Base-by-base conservation (phyloP, 2,888 invertebrate genomes). In the Parascotia fuliginaria region DNA sequence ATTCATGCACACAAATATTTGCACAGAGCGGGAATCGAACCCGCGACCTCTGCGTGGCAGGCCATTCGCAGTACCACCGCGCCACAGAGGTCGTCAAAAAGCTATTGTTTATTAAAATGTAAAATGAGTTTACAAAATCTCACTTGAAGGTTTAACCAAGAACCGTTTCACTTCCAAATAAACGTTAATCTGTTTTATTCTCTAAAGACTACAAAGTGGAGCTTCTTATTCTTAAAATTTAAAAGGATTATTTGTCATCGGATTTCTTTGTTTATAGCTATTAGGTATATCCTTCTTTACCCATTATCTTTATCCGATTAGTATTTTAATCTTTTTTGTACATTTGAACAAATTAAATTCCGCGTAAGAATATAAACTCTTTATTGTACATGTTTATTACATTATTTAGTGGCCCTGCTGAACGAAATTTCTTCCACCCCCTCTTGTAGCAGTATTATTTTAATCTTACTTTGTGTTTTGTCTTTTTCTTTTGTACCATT, bases 151-250 rank as follows among this genome's bases (percentile, higher is more conserved):
- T 27, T 14, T 13, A 27, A 15, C 14, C 5, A 4, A 9, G n/a
- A 14, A 24, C 36, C 13, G 22, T 31, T 3, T 22, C 12, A 31
- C 14, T 6, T 11, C 31, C 3, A 57, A 64, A 72, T 68, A 64
- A 68, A 66, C 48, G 38, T 54, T 55, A 59, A 63, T 60, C 61
- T 57, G 32, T 48, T 65, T 48, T 44, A 63, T 49, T 60, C 65
- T 65, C 65, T 32, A 40, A 56, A 65, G 65, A 52, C 53, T 52
- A n/a, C 63, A 51, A 43, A 55, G 51, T 51, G 32, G 55, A 49
- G 55, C 65, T 65, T 68, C 64, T 56, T 62, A 61, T 64, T 70
- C 61, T 55, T 49, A 56, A 59, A 52, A 65, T 49, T 55, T 62
- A 63, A 71, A 68, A 61, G 58, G 62, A 70, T 68, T 70, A 61